A percentile compares a stretch with the other conserved stretches of the same genome.
These are phyloP conservation scores for Loripinus fragilis DNA, from an alignment of 2,888 invertebrate species.

Conservation along the genomic window DNA sequence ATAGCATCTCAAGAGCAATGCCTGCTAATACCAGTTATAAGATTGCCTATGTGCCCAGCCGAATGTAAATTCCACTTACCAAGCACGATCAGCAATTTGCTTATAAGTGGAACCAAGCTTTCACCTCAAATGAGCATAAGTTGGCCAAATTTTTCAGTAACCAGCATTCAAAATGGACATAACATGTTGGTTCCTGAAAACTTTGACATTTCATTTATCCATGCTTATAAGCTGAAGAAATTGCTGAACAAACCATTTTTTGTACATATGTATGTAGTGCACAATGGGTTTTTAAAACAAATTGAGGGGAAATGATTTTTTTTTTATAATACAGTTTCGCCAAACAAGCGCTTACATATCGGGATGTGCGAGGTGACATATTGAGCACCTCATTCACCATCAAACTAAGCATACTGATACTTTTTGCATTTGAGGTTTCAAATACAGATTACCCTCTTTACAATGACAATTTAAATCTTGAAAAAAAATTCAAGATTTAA, in stretches of 20 bases:
- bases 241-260: constrained; percentile 7
- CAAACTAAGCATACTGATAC: too few relatives aligned
- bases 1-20: background rate
- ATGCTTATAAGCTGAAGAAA: constrained; percentile 3
- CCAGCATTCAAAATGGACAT: background rate
- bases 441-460: too few relatives aligned
- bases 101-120: background rate
- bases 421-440: too few relatives aligned
- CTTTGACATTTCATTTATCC: background rate
- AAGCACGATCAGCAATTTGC: background rate
- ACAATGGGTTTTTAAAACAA: background rate
- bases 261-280: constrained; percentile 8
- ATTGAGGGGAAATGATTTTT: too few relatives aligned
- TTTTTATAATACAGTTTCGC: too few relatives aligned
- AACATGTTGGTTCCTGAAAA: constrained; percentile 9
- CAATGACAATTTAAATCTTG: too few relatives aligned
- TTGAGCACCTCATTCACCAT: too few relatives aligned
- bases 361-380: too few relatives aligned
- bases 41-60: constrained; percentile 14
- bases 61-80: constrained; percentile 6
- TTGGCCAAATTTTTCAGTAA: constrained; percentile 16
- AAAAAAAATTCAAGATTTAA: too few relatives aligned
- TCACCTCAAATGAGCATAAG: background rate
- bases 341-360: too few relatives aligned
- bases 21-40: background rate